Base-by-base conservation (phyloP, 2,797 vertebrate genomes). In the Crocodylus rhombifer region DNA sequence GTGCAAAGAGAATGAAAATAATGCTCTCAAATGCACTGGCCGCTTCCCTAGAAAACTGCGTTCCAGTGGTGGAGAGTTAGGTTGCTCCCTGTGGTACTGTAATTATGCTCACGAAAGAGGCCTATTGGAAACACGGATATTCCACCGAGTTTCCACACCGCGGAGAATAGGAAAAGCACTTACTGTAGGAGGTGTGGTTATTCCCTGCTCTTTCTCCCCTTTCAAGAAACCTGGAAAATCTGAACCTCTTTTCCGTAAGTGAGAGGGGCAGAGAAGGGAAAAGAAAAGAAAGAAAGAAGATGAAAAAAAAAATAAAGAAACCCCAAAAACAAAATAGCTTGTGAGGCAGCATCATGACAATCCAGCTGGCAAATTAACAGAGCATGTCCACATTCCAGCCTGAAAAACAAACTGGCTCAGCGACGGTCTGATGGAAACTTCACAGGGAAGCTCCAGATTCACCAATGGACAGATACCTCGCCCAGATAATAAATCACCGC, bases 361-460 rank as follows among this genome's bases (percentile, higher is more conserved):
- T 87, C 96, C 96, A 97, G 94, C 97, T 97, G 98, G 98, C 98
- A 96, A 86, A 3, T 65, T 21, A 5, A 93, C 91, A 95, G 77
- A 88, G 94, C 92, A 62, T 82, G 79, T 97, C 96, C 92, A 18
- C 84, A 96, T 92, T 93, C 95, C 95, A 97, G 96, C 83, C 96
- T 95, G 96, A 94, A 97, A 97, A 97, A 95, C 91, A 93, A 95
- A 97, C 94, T 90, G 58, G 95, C 90, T 95, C 10, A 87, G 88
- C 86, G 92, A 96, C 20, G 51, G 91, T 95, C 81, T 81, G 88
- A 93, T 67, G 97, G 97, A 98, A 98, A 98, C 95, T 91, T 87
- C 94, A 95, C 7, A 4, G 86, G 96, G 95, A 96, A 11, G 25
- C 82, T 83, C 85, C 96, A 96, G 92, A 92, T 84, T 87, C 4